These are phyloP conservation scores for Odontomyia ornata DNA, from an alignment of 2,888 invertebrate genomes.

Conservation along the genomic window DNA sequence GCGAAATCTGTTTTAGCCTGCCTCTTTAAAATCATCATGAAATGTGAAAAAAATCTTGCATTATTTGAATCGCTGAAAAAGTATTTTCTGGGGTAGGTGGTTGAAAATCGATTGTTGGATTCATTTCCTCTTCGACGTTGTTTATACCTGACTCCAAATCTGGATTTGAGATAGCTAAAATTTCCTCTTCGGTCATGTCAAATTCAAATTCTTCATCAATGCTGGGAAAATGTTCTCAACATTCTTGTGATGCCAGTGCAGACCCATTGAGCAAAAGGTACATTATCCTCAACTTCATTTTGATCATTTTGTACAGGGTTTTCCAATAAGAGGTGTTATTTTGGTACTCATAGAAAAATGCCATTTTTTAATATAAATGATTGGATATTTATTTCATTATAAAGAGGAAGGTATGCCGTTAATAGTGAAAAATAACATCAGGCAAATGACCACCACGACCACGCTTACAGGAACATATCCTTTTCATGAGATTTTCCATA, in stretches of 20 bases:
- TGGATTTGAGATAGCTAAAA: slow-evolving; percentile 14
- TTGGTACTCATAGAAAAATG: too few relatives aligned
- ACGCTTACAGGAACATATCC: too few relatives aligned
- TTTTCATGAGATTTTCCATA: too few relatives aligned
- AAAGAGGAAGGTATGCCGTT: too few relatives aligned
- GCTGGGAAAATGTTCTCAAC: slow-evolving; percentile 12
- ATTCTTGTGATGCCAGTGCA: background rate
- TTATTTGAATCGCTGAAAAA: too few relatives aligned
- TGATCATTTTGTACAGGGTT: slow-evolving; percentile 25
- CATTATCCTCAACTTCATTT: slow-evolving; percentile 23
- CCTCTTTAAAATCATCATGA: background rate
- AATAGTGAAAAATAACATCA: too few relatives aligned
- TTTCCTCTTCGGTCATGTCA: slow-evolving; percentile 5
- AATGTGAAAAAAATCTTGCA: slow-evolving; percentile 1
- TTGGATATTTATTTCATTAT: too few relatives aligned
- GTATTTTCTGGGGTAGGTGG: too few relatives aligned
- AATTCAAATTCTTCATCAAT: slow-evolving; percentile 10
- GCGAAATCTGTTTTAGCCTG: background rate
- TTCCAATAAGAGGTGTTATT: too few relatives aligned
- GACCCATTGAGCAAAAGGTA: slow-evolving; percentile 17
- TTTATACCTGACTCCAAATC: background rate
- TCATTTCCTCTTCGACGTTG: slow-evolving; percentile 3
- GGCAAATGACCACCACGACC: too few relatives aligned
- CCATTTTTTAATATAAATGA: too few relatives aligned
- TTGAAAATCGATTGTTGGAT: slow-evolving; percentile 15